Evolutionary conservation across 2,888 invertebrate genomes (phyloP), one percentile per base, ranked within the genome.

Genomic region (Plemyria rubiginata): DNA sequence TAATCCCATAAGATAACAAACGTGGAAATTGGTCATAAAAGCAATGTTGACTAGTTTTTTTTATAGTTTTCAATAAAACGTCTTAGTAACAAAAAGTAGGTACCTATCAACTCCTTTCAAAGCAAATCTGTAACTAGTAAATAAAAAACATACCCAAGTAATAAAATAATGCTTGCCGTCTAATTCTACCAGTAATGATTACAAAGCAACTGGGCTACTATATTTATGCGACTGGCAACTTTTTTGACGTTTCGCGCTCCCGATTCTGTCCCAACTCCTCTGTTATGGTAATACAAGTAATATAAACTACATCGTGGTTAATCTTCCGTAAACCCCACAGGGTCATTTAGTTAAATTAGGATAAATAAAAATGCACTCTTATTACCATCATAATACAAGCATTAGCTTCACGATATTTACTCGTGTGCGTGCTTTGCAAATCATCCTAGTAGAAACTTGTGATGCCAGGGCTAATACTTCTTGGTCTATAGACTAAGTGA

Each of bases 311-410:
- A 73, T 75, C 71, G 86, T 82, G 90, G 90, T 87, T 91, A 92
- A 92, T 92, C 87, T 90, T 78, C 85, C 90, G 90, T 88, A 85
- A 90, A 87, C 76, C 74, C 71, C 68, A 78, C 74, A 77, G 85
- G 82, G 85, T 85, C 88, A 87, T 86, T 87, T 85, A 79, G 78
- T 76, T 82, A 86, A 88, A 91, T 87, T 85, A 84, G 80, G 78
- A 86, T 81, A 77, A 79, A 82, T 86, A 82, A 79, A 86, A 88
- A 85, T 90, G 87, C 88, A 90, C 76, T 84, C 77, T 52, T 76
- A 86, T 88, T 89, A 82, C 71, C 86, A 88, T 87, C 65, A 86
- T 77, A 88, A 90, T 82, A 71, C 65, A n/a, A 73, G 78, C 87
- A 86, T 90, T 88, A 87, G 84, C 78, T 28, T 53, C 40, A 50